Base-by-base conservation (phyloP, 2,113 vertebrate species). In the Pterocles burchelli region DNA sequence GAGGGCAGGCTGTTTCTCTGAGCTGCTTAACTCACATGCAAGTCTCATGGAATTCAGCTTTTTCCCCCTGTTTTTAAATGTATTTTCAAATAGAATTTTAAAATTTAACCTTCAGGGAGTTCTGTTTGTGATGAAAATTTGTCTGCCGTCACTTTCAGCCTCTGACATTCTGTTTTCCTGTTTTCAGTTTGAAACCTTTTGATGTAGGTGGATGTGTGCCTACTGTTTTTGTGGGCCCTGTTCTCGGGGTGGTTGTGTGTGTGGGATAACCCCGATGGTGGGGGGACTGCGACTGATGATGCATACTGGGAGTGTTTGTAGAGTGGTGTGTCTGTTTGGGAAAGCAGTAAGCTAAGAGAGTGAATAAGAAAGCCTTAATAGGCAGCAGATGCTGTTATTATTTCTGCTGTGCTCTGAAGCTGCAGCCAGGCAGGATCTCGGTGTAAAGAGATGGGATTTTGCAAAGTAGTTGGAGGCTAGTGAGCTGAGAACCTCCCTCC, bases 131-230 rank as follows among this genome's bases (percentile, higher is more conserved):
- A 8, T 83, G 72, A 77, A 80, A 65, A 72, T 61, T 71, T 61
- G 15, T 58, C 67, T 77, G 24, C 34, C 71, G 51, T n/a, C 1
- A 1, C 71, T 91, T 88, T 51, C 51, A 73, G 61, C 25, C 65
- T 58, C 68, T 71, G 81, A 41, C 33, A 43, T 45, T 45, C 68
- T 80, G 48, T 81, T 94, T 95, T 91, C 85, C 93, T 96, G 93
- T 80, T 95, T 86, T 92, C 20, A 2, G 29, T 67, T 20, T 41
- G 83, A 84, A 78, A 59, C 26, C 67, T 45, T 90, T 90, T 78
- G 90, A 66, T 59, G 72, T 85, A 70, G 61, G 59, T 81, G 63
- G 65, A 57, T 57, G 59, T 78, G 3, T 87, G 66, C 74, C 26
- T 71, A 5, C 73, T 88, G 91, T 4, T 55, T 65, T 46, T 66